These are phyloP conservation scores for Athetis lepigone DNA, from an alignment of 2,888 invertebrate genomes.

Conservation along the genomic window DNA sequence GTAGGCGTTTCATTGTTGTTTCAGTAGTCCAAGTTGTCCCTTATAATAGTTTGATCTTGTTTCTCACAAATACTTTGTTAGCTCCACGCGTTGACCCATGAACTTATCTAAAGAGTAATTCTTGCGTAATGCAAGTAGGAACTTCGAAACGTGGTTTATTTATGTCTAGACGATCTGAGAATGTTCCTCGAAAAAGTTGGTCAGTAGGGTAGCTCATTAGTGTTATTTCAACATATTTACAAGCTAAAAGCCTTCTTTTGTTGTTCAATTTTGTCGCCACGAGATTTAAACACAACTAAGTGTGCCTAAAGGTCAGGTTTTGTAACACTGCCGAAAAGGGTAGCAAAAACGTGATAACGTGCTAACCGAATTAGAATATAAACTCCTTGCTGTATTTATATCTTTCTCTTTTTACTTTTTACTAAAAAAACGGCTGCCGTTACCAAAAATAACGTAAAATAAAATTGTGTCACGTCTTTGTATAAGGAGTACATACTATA, in stretches of 20 bases:
- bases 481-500: constrained; percentile 16
- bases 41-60: neutral
- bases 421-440: neutral
- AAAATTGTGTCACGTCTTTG: constrained; percentile 33
- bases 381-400: constrained; percentile 7
- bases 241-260: neutral
- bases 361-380: constrained; percentile 8
- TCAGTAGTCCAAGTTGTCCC: constrained; percentile 10
- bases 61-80: constrained; percentile 21
- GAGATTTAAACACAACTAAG: neutral
- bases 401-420: neutral
- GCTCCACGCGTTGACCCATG: constrained; percentile 16
- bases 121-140: constrained; percentile 12
- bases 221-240: neutral
- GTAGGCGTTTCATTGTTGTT: constrained; percentile 32
- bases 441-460: constrained; percentile 11
- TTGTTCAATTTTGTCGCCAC: neutral
- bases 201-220: neutral
- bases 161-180: neutral
- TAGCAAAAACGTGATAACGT: neutral
- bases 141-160: constrained; percentile 5
- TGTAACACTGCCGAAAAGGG: neutral
- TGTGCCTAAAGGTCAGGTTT: constrained; percentile 2
- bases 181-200: neutral
- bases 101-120: constrained; percentile 22